phyloP scores from a whole-genome alignment of 2,113 vertebrate species.

The Fulmarus glacialis region DNA sequence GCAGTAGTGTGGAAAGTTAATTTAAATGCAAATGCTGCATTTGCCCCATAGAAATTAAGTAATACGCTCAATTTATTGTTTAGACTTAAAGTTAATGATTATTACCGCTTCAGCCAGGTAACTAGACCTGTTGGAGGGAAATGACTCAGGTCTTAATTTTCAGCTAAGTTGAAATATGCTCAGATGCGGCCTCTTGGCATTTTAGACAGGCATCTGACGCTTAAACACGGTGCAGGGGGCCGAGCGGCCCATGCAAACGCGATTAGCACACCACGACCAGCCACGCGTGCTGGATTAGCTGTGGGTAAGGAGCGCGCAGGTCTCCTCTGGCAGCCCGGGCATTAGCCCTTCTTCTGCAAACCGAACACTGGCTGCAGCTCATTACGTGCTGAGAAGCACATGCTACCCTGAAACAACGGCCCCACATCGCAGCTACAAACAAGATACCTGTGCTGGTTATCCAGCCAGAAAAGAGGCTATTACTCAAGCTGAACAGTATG shows the following conservation, averaged over 20 bases:
- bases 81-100: not conserved
- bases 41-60: not conserved
- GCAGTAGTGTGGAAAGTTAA: not conserved
- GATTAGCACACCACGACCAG: not conserved
- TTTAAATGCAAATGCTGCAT: not conserved
- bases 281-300: rapidly evolving
- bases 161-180: not conserved
- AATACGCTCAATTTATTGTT: not conserved
- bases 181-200: too few relatives aligned
- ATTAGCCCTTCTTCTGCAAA: not conserved
- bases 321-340: rapidly evolving
- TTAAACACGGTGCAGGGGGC: not conserved
- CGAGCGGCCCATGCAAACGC: not conserved
- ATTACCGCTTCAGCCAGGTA: not conserved
- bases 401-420: not conserved
- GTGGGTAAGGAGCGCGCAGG: rapidly evolving
- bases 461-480: not conserved
- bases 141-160: not conserved
- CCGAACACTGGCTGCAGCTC: rapidly evolving
- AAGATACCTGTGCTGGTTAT: too few relatives aligned
- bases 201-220: not conserved
- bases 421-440: too few relatives aligned
- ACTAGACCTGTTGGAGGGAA: not conserved
- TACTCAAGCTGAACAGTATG: rapidly evolving
- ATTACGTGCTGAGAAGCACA: rapidly evolving